Evolutionary conservation across 1,140 invertebrate species (phyloP).

Genomic region (Acromyrmex echinatior): DNA sequence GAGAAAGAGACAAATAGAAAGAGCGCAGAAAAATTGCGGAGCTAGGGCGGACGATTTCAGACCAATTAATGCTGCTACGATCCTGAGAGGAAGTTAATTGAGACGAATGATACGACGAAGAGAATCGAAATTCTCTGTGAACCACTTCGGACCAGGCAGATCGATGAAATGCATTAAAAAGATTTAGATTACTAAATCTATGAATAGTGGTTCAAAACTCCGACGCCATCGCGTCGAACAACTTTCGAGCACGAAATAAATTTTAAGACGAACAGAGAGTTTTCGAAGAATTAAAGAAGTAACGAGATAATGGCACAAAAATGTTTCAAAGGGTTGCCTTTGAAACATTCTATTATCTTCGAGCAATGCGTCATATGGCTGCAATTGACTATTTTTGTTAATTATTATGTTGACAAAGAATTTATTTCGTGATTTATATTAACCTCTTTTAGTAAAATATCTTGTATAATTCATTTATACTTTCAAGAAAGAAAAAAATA

Average conservation of each 20-base stretch:
- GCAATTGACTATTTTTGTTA: background rate
- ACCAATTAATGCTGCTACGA: slow-evolving; percentile 48
- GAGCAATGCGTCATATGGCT: background rate
- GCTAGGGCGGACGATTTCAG: slow-evolving; percentile 32
- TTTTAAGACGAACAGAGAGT: slow-evolving; percentile 15
- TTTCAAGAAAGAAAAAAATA: background rate
- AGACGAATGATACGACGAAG: slow-evolving; percentile 47
- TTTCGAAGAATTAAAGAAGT: slow-evolving; percentile 36
- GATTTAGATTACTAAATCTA: slow-evolving; percentile 51
- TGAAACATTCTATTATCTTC: background rate
- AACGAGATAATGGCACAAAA: slow-evolving; percentile 31
- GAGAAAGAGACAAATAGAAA: background rate
- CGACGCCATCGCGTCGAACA: slow-evolving; percentile 50
- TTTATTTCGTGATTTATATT: slow-evolving; percentile 27
- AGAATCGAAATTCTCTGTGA: slow-evolving; percentile 46
- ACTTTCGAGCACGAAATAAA: slow-evolving; percentile 54
- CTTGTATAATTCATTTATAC: slow-evolving; percentile 1
- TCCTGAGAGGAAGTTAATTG: slow-evolving; percentile 56
- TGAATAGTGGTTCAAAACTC: slow-evolving; percentile 25
- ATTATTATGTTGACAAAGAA: slow-evolving; percentile 16
- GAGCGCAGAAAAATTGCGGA: slow-evolving; percentile 35
- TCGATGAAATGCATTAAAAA: slow-evolving; percentile 63
- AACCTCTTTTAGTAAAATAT: background rate
- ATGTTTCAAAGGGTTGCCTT: background rate
- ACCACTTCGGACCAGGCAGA: slow-evolving; percentile 13